phyloP scores from a whole-genome alignment of 2,113 vertebrate species.

The Myotis brandtii region DNA sequence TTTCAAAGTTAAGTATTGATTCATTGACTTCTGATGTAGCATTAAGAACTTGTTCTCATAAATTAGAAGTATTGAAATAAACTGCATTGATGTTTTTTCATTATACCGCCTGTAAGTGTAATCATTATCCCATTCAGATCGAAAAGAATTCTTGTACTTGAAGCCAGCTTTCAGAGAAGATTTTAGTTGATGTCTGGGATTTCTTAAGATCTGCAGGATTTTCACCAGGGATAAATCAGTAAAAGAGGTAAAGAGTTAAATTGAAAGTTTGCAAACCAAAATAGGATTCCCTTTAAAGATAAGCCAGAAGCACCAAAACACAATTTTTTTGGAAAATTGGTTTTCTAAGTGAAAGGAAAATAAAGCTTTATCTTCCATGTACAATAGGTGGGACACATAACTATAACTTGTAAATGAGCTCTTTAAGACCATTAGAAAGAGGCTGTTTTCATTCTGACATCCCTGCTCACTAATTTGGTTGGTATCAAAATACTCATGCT shows the following conservation, averaged over 20 bases:
- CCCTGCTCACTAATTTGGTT: not conserved
- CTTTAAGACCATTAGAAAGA: not conserved
- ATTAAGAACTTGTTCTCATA: slow-evolving; percentile 61
- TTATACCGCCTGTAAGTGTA: slow-evolving; percentile 50
- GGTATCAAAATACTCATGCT: not conserved
- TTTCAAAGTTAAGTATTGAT: slow-evolving; percentile 64
- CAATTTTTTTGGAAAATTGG: not conserved
- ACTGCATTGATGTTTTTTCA: slow-evolving; percentile 54
- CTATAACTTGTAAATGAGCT: not conserved
- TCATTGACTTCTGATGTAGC: slow-evolving; percentile 44
- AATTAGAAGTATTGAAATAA: slow-evolving; percentile 65
- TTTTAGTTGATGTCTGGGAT: slow-evolving; percentile 13
- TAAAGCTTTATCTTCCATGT: not conserved
- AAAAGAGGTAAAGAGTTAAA: slow-evolving; percentile 3
- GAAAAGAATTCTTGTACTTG: not conserved
- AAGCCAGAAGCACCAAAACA: slow-evolving; percentile 21
- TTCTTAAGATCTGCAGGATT: slow-evolving; percentile 38
- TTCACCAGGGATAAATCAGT: not conserved
- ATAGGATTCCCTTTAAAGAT: slow-evolving; percentile 6
- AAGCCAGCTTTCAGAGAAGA: slow-evolving; percentile 3
- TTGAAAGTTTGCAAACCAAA: slow-evolving; percentile 23
- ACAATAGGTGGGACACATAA: not conserved
- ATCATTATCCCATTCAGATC: slow-evolving; percentile 37
- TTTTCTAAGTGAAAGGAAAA: slow-evolving; percentile 38
- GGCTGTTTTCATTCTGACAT: not conserved